Evolutionary conservation across 2,113 vertebrate genomes (phyloP).

Genomic region (Neotragus moschatus): DNA sequence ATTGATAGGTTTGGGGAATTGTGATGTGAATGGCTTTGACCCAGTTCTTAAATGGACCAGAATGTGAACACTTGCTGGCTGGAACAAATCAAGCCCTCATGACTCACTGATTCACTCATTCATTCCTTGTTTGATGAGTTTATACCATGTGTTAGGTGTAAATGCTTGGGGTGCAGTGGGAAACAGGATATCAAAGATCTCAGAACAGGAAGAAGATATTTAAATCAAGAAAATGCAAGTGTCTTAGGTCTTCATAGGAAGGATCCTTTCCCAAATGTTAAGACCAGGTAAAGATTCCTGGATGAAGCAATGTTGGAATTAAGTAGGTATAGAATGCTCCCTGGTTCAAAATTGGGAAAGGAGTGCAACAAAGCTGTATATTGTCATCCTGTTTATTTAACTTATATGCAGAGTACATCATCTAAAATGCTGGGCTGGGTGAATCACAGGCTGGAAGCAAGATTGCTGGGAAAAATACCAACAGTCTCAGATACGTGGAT

Average conservation of each 20-base stretch:
- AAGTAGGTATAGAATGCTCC: background rate
- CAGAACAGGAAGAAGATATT: background rate
- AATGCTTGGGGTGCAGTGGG: background rate
- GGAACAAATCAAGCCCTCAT: background rate
- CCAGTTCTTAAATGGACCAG: background rate
- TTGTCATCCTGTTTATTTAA: background rate
- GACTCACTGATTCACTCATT: background rate
- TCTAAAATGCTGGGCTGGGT: background rate
- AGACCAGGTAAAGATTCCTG: background rate
- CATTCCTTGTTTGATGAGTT: background rate
- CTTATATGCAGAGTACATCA: background rate
- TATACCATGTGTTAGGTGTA: background rate
- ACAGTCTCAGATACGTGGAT: background rate
- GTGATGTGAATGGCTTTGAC: background rate
- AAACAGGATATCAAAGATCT: background rate
- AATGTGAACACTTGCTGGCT: background rate
- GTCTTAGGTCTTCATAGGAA: background rate
- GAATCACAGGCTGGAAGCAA: background rate
- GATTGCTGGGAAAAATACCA: background rate
- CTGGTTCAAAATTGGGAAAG: background rate
- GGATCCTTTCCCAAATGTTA: background rate
- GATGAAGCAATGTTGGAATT: background rate
- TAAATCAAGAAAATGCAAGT: background rate
- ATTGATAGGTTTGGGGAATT: background rate
- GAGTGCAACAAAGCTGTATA: background rate